A percentile compares a stretch with the other conserved stretches of the same genome.
Conservation (phyloP, 35 echinoderm and acorn worm genomes). For the Ophioderma brevispina region DNA sequence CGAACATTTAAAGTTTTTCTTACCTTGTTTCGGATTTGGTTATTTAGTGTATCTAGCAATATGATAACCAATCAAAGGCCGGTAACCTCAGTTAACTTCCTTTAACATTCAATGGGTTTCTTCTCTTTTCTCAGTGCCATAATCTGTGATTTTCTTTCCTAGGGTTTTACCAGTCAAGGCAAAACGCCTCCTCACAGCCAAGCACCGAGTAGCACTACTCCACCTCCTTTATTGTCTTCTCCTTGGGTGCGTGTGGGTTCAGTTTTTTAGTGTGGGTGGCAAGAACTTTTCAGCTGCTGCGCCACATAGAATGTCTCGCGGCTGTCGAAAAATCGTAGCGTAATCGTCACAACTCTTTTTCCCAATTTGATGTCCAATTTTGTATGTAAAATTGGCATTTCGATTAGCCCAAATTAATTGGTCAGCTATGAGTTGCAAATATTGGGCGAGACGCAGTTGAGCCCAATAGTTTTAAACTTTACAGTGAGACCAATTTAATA, state of each 20-base stretch:
- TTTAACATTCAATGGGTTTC: slow-evolving; percentile 77
- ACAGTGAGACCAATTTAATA: too few relatives aligned
- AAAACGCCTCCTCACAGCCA: slow-evolving; percentile 96
- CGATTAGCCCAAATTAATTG: too few relatives aligned
- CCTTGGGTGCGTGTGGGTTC: slow-evolving; percentile 78
- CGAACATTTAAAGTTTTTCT: not conserved
- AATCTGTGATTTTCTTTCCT: slow-evolving; percentile 99
- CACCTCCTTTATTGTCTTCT: slow-evolving; percentile 93
- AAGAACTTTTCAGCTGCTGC: slow-evolving; percentile 94
- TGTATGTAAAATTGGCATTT: too few relatives aligned
- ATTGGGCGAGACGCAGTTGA: too few relatives aligned
- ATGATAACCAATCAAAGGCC: too few relatives aligned
- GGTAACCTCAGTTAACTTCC: not conserved
- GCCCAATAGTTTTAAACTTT: too few relatives aligned
- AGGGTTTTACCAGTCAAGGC: slow-evolving; percentile 91
- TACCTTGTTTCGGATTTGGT: not conserved
- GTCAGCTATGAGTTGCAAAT: too few relatives aligned
- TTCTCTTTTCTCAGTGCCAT: slow-evolving; percentile 91
- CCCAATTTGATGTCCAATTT: too few relatives aligned
- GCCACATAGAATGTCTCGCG: slow-evolving; percentile 93
- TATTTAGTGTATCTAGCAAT: not conserved
- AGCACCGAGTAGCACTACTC: slow-evolving; percentile 76
- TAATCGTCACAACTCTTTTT: too few relatives aligned
- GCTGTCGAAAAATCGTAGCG: slow-evolving; percentile 51
- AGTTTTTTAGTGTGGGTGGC: slow-evolving; percentile 89